phyloP scores from a whole-genome alignment of 2,888 invertebrate species.

The Drosophila paramelanica region DNA sequence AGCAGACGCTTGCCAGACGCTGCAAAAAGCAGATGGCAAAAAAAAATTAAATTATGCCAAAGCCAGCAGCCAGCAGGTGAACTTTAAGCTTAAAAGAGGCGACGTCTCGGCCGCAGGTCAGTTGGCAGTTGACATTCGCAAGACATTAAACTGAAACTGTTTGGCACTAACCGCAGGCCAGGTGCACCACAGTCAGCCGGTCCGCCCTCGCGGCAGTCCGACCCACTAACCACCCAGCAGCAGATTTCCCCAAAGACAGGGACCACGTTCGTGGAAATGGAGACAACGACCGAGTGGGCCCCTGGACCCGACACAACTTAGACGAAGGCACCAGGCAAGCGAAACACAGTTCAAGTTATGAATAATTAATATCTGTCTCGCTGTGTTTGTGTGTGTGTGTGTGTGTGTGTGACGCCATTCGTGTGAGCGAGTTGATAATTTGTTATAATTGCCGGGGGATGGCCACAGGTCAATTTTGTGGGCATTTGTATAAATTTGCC shows the following conservation, averaged over 20 bases:
- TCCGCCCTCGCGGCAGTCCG: constrained; percentile 3
- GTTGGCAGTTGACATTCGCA: constrained; percentile 62
- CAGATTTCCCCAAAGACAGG: constrained; percentile 73
- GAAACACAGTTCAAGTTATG: constrained; percentile 67
- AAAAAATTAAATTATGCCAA: not conserved
- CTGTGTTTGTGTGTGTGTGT: constrained; percentile 21
- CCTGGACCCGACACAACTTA: constrained; percentile 29
- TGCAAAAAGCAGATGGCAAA: not conserved
- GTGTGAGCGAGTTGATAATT: constrained; percentile 78
- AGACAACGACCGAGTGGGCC: constrained; percentile 34
- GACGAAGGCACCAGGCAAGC: constrained; percentile 16
- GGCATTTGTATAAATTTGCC: constrained; percentile 73
- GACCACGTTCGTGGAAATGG: constrained; percentile 50
- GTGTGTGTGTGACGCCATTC: constrained; percentile 42
- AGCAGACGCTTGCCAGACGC: not conserved
- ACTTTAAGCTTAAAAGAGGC: constrained; percentile 24
- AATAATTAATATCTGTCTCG: constrained; percentile 73
- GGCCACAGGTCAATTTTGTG: constrained; percentile 78
- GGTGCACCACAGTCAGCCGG: constrained; percentile 28
- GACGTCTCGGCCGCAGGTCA: constrained; percentile 44
- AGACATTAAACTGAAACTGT: constrained; percentile 73
- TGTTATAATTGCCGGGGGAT: constrained; percentile 77
- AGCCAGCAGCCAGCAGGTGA: constrained; percentile 6
- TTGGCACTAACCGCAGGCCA: constrained; percentile 62
- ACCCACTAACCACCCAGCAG: constrained; percentile 16